Base-by-base conservation (phyloP, 2,113 vertebrate species). In the Menidia beryllina region DNA sequence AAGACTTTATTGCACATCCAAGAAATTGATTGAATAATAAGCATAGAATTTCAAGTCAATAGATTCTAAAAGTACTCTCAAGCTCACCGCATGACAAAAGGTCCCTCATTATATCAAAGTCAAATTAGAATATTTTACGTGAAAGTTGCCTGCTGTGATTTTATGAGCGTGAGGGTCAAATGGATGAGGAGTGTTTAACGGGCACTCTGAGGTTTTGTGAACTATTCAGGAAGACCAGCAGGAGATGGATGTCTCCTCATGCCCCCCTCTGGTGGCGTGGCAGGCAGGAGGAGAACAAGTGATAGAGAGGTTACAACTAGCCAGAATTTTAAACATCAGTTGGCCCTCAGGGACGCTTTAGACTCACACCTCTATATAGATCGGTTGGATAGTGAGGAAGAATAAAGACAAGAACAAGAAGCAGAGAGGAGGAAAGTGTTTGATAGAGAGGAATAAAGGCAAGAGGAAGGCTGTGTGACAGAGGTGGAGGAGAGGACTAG, bases 291-390 rank as follows among this genome's bases (percentile, higher is more conserved):
- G 71, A 77, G 78, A 81, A 81, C 53, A 21, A 80, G 70, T 89
- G 91, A 92, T 89, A 69, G 86, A 91, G 85, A 92, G 89, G 89
- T 91, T 90, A 89, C 81, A 91, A 86, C 73, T 38, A 64, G 79
- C 63, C 65, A 79, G 89, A 92, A 91, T 90, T 91, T 93, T 91
- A 89, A 94, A 90, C 91, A 91, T 75, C 85, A 77, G 66, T 26
- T 49, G 80, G 82, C 77, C 85, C 75, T 65, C 21, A 20, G 75
- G 86, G 75, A 81, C 57, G 61, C 54, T 5, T 17, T 76, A 89
- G 87, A 88, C 81, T 86, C 84, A 87, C 78, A 82, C 81, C 88
- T 89, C 78, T 73, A 79, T 87, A 83, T 65, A 89, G 85, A 89
- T 82, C 66, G 74, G 79, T 41, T 71, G 79, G 85, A 88, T 72